Evolutionary conservation across 1,140 invertebrate genomes (phyloP).

Genomic region (Yoshiicerus persimilis): DNA sequence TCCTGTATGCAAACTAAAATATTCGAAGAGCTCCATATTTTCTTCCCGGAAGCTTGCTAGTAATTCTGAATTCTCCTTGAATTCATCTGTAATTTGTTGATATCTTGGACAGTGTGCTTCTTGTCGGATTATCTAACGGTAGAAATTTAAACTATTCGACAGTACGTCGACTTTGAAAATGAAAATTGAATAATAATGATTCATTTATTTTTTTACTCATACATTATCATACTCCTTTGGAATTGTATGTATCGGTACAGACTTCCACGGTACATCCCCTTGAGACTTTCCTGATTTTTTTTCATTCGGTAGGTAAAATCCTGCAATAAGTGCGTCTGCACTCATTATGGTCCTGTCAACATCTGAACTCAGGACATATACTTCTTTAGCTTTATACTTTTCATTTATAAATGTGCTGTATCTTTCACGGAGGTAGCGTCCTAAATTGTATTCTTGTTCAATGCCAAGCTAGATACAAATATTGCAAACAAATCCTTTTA

Average conservation of each 20-base stretch:
- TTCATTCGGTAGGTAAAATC: conserved; percentile 65
- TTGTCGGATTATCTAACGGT: conserved; percentile 61
- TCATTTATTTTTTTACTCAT: conserved; percentile 9
- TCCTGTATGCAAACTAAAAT: conserved; percentile 65
- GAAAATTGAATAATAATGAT: too few relatives aligned
- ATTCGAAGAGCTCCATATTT: conserved; percentile 66
- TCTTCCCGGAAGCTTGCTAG: conserved; percentile 57
- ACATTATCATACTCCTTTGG: conserved; percentile 68
- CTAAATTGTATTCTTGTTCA: conserved; percentile 71
- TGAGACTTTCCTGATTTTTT: conserved; percentile 34
- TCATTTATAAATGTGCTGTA: conserved; percentile 64
- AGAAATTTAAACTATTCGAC: neutral
- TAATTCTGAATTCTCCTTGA: conserved; percentile 56
- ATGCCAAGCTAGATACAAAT: conserved; percentile 66
- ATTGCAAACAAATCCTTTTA: too few relatives aligned
- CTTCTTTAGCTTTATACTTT: conserved; percentile 61
- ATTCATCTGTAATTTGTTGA: conserved; percentile 55
- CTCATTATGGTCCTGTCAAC: conserved; percentile 87
- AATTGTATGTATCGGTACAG: conserved; percentile 80
- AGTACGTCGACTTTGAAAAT: too few relatives aligned
- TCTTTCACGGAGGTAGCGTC: conserved; percentile 71
- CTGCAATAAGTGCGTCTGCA: conserved; percentile 78
- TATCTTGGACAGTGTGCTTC: conserved; percentile 66
- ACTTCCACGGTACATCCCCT: conserved; percentile 82
- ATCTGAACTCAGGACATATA: conserved; percentile 76